phyloP scores from a whole-genome alignment of 2,888 invertebrate genomes.

The Microctonus brassicae region DNA sequence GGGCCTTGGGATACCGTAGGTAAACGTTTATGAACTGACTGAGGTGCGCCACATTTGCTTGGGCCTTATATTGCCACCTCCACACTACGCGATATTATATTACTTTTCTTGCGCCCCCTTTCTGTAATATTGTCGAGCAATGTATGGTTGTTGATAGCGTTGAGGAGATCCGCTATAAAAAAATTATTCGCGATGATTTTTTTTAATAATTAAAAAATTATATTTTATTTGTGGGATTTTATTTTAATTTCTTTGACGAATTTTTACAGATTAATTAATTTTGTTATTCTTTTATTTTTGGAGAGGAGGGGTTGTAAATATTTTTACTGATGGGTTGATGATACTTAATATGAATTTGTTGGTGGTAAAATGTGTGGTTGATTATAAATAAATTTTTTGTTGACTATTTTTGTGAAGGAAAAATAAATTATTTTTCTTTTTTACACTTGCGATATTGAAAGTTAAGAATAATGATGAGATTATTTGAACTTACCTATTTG shows the following conservation, averaged over 20 bases:
- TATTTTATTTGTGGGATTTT: not conserved
- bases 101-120: constrained; percentile 17
- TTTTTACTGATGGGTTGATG: no score
- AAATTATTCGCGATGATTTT: no score
- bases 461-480: not conserved
- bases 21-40: constrained; percentile 68
- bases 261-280: no score
- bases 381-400: no score
- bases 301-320: no score
- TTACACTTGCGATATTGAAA: not conserved
- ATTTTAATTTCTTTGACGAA: not conserved
- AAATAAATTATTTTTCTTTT: not conserved
- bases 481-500: not conserved
- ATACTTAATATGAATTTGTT: no score
- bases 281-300: no score
- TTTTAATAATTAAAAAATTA: no score
- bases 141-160: not conserved
- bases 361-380: no score
- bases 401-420: no score
- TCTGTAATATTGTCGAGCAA: constrained; percentile 13
- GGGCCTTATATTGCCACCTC: constrained; percentile 68
- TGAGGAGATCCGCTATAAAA: no score
- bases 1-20: constrained; percentile 57
- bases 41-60: constrained; percentile 58
- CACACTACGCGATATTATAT: constrained; percentile 43